Base-by-base conservation (phyloP, 92 coral and sea anemone species). In the Desmophyllum pertusum region DNA sequence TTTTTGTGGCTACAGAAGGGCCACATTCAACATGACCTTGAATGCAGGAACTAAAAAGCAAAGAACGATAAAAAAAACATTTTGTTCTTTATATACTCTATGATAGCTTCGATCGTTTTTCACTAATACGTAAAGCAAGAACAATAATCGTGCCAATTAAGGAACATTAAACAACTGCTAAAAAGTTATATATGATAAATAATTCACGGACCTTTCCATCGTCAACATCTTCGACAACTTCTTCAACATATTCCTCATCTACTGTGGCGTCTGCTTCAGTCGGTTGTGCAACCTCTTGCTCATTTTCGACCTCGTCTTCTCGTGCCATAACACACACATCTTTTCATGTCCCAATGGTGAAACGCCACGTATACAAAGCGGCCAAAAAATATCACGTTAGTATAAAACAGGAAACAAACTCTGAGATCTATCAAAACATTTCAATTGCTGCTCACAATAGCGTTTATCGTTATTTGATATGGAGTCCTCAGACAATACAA, bases 261-360 rank as follows among this genome's bases (percentile, higher is more conserved):
- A 71, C 75, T 15, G 84, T 65, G 48, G 86, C 91, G 43, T 91
- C 98, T 18, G 91, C 74, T 70, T 68, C 90, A 35, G 94, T 88
- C 48, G 86, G 93, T 81, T 87, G 85, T 48, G 91, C 91, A 59
- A 83, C 76, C 64, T 90, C 95, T 18, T 90, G 88, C 53, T 93
- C 95, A 75, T 91, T 92, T 76, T 94, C 97, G 66, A 91, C 92
- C 67, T 94, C 98, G 45, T 96, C 99, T 76, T 93, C 98, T 84
- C 81, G 89, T 5, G 95, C 99, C 74, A 86, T 73, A 29, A 88
- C 98, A 73, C 80, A 76, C 46, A 91, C 88, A 70, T 76, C 93
- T 84, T 72, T 45, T 50, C 33, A 66, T 59, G 80, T 46, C 53
- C 92, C 91, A 93, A 87, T 93, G 72, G 67, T 48, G 53, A 33